A percentile compares a stretch with the other conserved stretches of the same genome.
phyloP scores from a whole-genome alignment of 2,113 vertebrate genomes.

The Cyanistes caeruleus region DNA sequence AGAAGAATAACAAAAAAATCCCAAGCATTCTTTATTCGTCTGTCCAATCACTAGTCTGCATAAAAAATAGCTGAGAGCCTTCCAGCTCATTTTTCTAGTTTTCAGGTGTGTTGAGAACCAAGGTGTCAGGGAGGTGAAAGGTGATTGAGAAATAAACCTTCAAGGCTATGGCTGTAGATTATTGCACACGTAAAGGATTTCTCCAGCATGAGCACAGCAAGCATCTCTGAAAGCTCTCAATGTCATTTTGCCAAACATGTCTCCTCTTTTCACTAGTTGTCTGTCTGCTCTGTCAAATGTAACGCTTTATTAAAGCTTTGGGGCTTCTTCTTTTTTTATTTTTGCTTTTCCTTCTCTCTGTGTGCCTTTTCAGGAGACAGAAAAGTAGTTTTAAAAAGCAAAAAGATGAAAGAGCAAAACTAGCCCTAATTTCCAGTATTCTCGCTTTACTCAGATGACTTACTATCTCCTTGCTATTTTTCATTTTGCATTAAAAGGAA shows the following conservation, averaged over 20 bases:
- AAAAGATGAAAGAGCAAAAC: background rate
- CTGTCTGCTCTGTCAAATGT: conserved; percentile 18
- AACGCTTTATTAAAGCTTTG: conserved; percentile 48
- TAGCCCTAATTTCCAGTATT: background rate
- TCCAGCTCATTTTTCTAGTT: background rate
- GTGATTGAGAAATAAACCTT: background rate
- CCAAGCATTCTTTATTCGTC: background rate
- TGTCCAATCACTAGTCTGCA: background rate
- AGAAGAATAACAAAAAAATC: background rate
- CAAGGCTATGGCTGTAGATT: background rate
- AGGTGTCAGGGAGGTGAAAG: background rate
- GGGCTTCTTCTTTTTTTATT: background rate
- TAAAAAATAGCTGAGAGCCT: background rate
- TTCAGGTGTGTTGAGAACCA: background rate
- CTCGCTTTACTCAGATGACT: background rate
- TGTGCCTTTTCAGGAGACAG: background rate
- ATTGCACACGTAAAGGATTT: background rate
- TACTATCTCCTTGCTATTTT: background rate
- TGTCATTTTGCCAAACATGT: conserved; percentile 28
- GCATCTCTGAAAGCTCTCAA: conserved; percentile 9
- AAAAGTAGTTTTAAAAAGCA: background rate
- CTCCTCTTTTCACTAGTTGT: background rate
- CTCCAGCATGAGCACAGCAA: background rate
- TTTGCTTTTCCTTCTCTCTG: background rate
- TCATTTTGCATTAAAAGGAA: background rate